Percentiles rank a stretch among this genome's conserved stretches.
phyloP scores from a whole-genome alignment of 1,140 invertebrate species.

The Glomeris maerens region DNA sequence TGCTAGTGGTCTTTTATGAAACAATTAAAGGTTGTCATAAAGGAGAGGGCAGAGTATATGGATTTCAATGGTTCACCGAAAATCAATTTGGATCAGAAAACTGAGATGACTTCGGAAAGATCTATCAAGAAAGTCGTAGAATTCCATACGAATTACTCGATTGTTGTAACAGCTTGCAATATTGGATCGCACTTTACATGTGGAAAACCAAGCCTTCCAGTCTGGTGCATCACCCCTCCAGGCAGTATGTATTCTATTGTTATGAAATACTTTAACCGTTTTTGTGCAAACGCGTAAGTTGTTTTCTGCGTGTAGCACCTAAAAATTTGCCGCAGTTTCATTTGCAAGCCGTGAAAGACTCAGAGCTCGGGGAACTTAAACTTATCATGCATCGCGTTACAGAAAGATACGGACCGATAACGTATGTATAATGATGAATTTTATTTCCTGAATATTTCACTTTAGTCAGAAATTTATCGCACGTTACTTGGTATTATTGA shows the following conservation, averaged over 20 bases:
- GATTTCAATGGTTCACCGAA: too few species aligned
- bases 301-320: constrained; percentile 15
- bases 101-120: constrained; percentile 14
- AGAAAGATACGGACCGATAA: constrained; percentile 1
- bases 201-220: constrained; percentile 2
- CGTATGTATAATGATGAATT: background rate
- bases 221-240: constrained; percentile 2
- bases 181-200: constrained; percentile 10
- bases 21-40: constrained; percentile 13
- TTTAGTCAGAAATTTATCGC: too few species aligned
- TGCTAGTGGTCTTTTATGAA: constrained; percentile 12
- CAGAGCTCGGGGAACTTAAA: constrained; percentile 28
- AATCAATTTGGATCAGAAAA: constrained; percentile 8
- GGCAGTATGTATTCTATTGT: constrained; percentile 10
- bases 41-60: constrained; percentile 13
- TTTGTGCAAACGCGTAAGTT: constrained; percentile 6
- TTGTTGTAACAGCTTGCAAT: constrained; percentile 21
- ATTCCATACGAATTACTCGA: constrained; percentile 28
- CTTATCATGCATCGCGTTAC: constrained; percentile 9
- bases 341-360: constrained; percentile 48
- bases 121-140: constrained; percentile 17
- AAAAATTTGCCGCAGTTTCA: constrained; percentile 39
- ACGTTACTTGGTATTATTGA: too few species aligned
- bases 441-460: too few species aligned
- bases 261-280: constrained; percentile 11